phyloP scores from a whole-genome alignment of 2,797 vertebrate genomes.

The Phoebastria nigripes region DNA sequence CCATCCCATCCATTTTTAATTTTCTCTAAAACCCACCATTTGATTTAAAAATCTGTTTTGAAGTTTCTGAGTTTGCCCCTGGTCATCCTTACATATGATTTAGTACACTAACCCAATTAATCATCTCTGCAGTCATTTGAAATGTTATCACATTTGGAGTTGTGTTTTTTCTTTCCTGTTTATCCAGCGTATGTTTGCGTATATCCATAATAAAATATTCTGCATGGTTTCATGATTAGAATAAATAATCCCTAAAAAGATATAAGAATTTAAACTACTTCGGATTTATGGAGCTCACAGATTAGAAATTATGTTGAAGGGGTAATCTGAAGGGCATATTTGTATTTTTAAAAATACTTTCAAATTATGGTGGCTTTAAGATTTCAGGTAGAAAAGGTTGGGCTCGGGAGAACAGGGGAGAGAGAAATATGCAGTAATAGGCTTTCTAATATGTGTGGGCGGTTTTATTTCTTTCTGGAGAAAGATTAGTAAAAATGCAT shows the following conservation, averaged over 20 bases:
- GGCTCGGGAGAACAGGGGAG: neutral
- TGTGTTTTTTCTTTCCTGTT: conserved; percentile 2
- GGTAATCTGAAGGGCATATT: neutral
- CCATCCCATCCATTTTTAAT: neutral
- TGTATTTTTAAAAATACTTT: neutral
- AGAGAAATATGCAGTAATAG: neutral
- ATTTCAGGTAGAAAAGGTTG: neutral
- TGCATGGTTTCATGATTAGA: neutral
- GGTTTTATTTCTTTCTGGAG: conserved; percentile 35
- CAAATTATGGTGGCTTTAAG: neutral
- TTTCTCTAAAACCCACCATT: neutral
- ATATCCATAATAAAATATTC: neutral
- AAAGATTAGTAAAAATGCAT: conserved; percentile 14
- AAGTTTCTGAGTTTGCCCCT: conserved; percentile 30
- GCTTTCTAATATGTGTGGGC: neutral
- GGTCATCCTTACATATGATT: neutral
- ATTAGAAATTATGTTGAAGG: neutral
- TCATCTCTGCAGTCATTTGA: conserved; percentile 8
- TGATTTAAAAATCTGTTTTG: neutral
- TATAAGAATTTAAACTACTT: neutral
- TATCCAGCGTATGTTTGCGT: neutral
- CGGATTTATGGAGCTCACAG: neutral
- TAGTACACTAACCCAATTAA: neutral
- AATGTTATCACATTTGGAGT: neutral
- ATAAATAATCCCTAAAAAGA: neutral